Base-by-base conservation (phyloP, 2,797 vertebrate species). In the Sarcophilus harrisii region DNA sequence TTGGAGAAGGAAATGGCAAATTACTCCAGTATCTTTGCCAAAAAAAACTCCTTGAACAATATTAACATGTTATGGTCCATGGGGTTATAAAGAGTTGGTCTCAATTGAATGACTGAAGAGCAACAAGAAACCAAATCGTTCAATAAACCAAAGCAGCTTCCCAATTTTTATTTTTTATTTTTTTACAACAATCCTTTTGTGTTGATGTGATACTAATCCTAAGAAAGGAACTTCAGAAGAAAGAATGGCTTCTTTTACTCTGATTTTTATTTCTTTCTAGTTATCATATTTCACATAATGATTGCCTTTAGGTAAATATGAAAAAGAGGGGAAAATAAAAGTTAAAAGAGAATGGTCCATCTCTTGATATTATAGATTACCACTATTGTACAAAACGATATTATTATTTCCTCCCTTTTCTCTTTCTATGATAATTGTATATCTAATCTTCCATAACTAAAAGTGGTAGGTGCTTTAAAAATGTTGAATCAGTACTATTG, bases 171-270 rank as follows among this genome's bases (percentile, higher is more conserved):
- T 60, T 89, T 60, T 89, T 91, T 24, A 49, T 55, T 55, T 55
- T 55, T 66, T 29, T 94, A 11, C 24, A 95, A 96, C 13, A 66
- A 92, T 89, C 58, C 66, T 90, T 89, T 95, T 91, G 73, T 96
- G 38, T 96, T 96, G 60, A 91, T 52, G 93, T 81, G 58, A 60
- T 30, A 60, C 59, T 11, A 30, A 11, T 3, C 59, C 59, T 92
- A 55, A 38, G 90, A 58, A 94, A 81, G 58, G 93, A 91, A 95
- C 93, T 94, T 73, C 24, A 89, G 49, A 28, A 91, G 62, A 29
- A 90, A 94, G 10, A 94, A 49, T 94, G 24, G 60, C 90, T 91
- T 93, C 90, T 96, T 96, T 95, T 96, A 92, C 52, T 93, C 92
- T 91, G 45, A 52, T 73, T 95, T 29, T 91, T 93, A 92, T 66